Conservation (phyloP, 2,797 vertebrate genomes). For the Epinephelus malabaricus region DNA sequence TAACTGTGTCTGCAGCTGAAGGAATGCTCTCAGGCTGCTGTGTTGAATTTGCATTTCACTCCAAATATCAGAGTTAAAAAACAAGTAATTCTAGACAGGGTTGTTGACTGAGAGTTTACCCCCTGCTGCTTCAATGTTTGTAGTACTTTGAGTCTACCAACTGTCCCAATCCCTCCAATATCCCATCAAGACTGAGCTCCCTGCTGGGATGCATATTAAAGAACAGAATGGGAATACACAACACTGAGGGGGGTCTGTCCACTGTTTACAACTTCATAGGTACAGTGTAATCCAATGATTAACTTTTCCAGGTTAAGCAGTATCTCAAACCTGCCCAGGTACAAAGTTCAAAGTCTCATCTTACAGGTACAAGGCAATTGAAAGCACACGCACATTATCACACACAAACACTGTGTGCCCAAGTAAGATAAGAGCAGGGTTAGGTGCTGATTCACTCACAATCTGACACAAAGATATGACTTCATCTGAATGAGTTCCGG, state of each 20-base stretch:
- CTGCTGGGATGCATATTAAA: slow-evolving; percentile 44
- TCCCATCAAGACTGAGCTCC: slow-evolving; percentile 36
- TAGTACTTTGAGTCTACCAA: slow-evolving; percentile 8
- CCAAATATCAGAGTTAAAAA: slow-evolving; percentile 22
- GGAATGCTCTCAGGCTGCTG: slow-evolving; percentile 44
- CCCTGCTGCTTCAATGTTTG: slow-evolving; percentile 45
- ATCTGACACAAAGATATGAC: slow-evolving; percentile 50
- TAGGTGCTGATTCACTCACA: slow-evolving; percentile 77
- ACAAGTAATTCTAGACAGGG: not conserved
- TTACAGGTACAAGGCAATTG: not conserved
- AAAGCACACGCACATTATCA: slow-evolving; percentile 12
- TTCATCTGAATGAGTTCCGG: slow-evolving; percentile 16
- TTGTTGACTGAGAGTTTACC: slow-evolving; percentile 32
- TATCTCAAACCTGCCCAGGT: slow-evolving; percentile 7
- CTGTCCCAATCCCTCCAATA: slow-evolving; percentile 22
- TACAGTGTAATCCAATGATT: slow-evolving; percentile 48
- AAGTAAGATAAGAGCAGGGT: slow-evolving; percentile 77
- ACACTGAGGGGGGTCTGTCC: slow-evolving; percentile 1
- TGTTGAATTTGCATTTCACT: slow-evolving; percentile 31
- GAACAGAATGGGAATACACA: slow-evolving; percentile 55
- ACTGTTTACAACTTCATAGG: slow-evolving; percentile 1
- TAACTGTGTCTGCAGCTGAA: slow-evolving; percentile 26
- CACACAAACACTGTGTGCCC: slow-evolving; percentile 11
- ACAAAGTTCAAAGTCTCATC: slow-evolving; percentile 65
- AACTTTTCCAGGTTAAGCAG: slow-evolving; percentile 31